Conservation (phyloP, 2,888 invertebrate species). For the Parnassius apollo region DNA sequence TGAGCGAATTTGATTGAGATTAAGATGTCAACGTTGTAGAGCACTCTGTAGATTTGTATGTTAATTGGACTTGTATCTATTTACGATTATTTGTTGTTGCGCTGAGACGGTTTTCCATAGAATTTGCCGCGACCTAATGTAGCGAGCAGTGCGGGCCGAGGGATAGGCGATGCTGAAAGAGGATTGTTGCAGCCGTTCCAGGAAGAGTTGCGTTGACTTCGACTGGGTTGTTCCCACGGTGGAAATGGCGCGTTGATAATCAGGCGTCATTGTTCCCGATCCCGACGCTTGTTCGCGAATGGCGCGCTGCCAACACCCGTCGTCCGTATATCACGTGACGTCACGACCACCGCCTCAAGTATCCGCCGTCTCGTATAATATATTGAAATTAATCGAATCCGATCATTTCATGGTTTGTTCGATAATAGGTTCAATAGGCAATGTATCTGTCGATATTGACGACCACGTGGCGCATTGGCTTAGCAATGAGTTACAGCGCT, state of each 20-base stretch:
- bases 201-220: too few relatives aligned
- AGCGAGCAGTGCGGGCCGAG: neutral
- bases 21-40: neutral
- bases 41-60: neutral
- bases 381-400: too few relatives aligned
- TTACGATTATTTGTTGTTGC: neutral
- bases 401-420: too few relatives aligned
- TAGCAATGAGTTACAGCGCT: too few relatives aligned
- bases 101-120: neutral
- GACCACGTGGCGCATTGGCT: too few relatives aligned
- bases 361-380: neutral
- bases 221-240: neutral
- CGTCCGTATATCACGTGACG: neutral
- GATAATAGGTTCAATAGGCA: too few relatives aligned
- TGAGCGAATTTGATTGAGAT: too few relatives aligned
- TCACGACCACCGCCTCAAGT: neutral
- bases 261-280: neutral
- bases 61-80: constrained; percentile 4
- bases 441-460: too few relatives aligned
- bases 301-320: too few relatives aligned
- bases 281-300: neutral
- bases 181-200: neutral
- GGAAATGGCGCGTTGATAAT: neutral
- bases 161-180: neutral
- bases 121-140: neutral